Conservation (phyloP, 2,888 invertebrate genomes). For the Monoplex corrugatus region DNA sequence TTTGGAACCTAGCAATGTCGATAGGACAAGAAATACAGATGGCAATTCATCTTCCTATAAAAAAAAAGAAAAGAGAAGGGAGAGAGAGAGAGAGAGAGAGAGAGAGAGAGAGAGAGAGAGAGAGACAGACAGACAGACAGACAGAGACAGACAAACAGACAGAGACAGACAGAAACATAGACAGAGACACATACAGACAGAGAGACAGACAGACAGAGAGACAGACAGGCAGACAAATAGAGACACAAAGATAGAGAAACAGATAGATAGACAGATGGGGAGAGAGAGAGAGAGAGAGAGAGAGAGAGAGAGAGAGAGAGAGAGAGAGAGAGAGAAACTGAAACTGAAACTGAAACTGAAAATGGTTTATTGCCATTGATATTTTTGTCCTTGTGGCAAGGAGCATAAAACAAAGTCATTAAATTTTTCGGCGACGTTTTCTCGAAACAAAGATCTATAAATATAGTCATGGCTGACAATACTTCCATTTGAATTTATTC, state of each 20-base stretch:
- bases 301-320: background rate
- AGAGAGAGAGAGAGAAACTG: background rate
- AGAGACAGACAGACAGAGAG: slow-evolving; percentile 22
- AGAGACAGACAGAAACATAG: background rate
- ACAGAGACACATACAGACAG: background rate
- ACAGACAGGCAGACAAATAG: background rate
- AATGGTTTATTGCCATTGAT: no score
- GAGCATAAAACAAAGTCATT: no score
- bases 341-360: background rate
- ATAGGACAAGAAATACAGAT: no score
- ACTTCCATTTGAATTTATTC: no score
- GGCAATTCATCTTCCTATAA: no score
- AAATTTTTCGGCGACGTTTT: no score
- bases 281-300: background rate
- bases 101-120: slow-evolving; percentile 3
- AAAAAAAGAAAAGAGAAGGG: background rate
- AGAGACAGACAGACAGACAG: slow-evolving; percentile 10
- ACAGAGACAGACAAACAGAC: slow-evolving; percentile 9
- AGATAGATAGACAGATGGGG: background rate
- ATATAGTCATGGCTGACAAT: no score
- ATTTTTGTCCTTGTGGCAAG: no score
- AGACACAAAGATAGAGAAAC: background rate
- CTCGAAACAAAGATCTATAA: no score
- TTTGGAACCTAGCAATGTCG: no score
- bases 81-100: background rate